Conservation (phyloP, 2,888 invertebrate genomes). For the Cheilosia variabilis region DNA sequence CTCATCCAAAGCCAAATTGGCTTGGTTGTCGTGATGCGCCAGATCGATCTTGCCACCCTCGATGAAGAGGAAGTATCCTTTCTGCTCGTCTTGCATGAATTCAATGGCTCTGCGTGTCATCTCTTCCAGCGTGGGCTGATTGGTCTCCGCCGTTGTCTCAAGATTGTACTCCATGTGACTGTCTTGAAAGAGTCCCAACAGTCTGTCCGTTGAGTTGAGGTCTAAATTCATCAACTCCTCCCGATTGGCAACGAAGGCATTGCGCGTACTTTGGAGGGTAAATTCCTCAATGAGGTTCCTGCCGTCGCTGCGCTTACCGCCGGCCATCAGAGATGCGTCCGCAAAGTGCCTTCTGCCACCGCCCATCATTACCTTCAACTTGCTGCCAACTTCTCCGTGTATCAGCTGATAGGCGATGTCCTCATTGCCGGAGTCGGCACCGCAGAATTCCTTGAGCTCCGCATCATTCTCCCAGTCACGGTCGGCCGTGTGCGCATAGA, state of each 20-base stretch:
- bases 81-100: constrained; percentile 86
- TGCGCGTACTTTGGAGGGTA: constrained; percentile 83
- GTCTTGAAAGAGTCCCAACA: constrained; percentile 88
- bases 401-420: constrained; percentile 91
- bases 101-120: constrained; percentile 92
- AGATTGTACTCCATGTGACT: constrained; percentile 89
- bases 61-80: constrained; percentile 92
- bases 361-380: constrained; percentile 90
- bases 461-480: constrained; percentile 90
- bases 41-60: constrained; percentile 86
- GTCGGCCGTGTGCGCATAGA: constrained; percentile 87
- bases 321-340: constrained; percentile 84
- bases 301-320: constrained; percentile 86
- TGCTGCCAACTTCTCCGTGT: constrained; percentile 87
- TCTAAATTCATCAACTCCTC: constrained; percentile 84
- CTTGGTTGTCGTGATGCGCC: constrained; percentile 81
- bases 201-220: constrained; percentile 84
- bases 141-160: constrained; percentile 84
- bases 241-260: constrained; percentile 84
- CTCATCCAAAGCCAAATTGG: constrained; percentile 82
- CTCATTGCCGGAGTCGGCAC: constrained; percentile 84
- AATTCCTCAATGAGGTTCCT: constrained; percentile 88
- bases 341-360: constrained; percentile 89
- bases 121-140: constrained; percentile 88
- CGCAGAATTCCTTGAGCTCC: constrained; percentile 84